Conservation (phyloP, 2,113 vertebrate genomes). For the Otolemur garnettii region DNA sequence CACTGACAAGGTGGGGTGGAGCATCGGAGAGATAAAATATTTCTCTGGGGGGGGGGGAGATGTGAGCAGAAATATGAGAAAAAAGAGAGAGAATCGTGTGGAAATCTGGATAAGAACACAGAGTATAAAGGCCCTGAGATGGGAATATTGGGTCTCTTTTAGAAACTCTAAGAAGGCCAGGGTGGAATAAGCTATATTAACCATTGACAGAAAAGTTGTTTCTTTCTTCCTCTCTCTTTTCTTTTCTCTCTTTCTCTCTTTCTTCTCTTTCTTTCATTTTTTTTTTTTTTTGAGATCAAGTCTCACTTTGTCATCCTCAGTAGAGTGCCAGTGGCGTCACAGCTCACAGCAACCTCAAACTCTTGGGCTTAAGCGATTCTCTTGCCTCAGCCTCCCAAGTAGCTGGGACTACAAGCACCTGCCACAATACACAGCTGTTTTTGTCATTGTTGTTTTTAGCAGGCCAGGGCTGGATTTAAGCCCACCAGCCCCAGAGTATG, state of each 20-base stretch:
- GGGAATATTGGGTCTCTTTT: background rate
- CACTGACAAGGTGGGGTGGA: background rate
- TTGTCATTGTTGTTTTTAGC: no score
- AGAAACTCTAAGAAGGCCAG: background rate
- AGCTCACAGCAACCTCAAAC: no score
- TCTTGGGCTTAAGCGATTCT: no score
- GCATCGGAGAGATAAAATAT: background rate
- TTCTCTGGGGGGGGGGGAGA: background rate
- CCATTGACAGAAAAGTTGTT: background rate
- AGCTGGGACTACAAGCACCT: no score
- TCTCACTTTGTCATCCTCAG: no score
- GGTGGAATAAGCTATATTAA: background rate
- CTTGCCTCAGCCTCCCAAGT: no score
- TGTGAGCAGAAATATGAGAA: background rate
- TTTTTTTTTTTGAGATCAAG: no score
- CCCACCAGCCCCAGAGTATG: no score
- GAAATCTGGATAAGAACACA: background rate
- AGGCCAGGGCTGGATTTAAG: no score
- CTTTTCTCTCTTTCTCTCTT: background rate
- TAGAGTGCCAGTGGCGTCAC: no score
- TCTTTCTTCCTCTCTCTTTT: background rate
- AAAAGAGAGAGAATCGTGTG: background rate
- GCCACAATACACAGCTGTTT: no score
- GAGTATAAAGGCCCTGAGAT: background rate
- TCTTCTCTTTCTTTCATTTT: no score